Evolutionary conservation across 2,888 invertebrate genomes (phyloP).

Genomic region (Dromius quadrimaculatus): DNA sequence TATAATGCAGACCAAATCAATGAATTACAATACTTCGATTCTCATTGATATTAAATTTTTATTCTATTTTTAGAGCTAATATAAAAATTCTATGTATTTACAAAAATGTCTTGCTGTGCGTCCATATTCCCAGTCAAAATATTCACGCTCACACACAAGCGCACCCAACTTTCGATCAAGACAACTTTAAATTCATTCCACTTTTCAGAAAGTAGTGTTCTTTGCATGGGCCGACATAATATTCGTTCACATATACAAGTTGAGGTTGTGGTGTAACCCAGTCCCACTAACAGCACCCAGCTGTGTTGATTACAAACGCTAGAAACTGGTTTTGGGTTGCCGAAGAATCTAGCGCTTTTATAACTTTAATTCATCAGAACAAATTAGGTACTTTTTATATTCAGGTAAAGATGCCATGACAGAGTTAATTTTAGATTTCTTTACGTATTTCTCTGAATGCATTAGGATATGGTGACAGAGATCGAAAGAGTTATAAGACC

Average conservation of each 20-base stretch:
- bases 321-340: constrained; percentile 17
- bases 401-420: no score
- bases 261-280: neutral
- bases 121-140: neutral
- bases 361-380: constrained; percentile 2
- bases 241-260: neutral
- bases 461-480: no score
- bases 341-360: constrained; percentile 13
- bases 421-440: no score
- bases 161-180: constrained; percentile 33
- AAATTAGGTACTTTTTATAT: no score
- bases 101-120: neutral
- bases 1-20: no score
- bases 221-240: neutral
- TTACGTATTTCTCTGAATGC: no score
- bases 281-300: neutral
- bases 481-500: no score
- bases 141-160: neutral
- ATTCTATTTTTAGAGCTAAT: no score
- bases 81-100: no score
- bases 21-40: no score
- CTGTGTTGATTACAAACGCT: neutral
- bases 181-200: constrained; percentile 45
- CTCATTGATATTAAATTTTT: no score
- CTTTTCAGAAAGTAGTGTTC: constrained; percentile 33